Conservation (phyloP, 2,888 invertebrate species). For the Ceraclea dissimilis region DNA sequence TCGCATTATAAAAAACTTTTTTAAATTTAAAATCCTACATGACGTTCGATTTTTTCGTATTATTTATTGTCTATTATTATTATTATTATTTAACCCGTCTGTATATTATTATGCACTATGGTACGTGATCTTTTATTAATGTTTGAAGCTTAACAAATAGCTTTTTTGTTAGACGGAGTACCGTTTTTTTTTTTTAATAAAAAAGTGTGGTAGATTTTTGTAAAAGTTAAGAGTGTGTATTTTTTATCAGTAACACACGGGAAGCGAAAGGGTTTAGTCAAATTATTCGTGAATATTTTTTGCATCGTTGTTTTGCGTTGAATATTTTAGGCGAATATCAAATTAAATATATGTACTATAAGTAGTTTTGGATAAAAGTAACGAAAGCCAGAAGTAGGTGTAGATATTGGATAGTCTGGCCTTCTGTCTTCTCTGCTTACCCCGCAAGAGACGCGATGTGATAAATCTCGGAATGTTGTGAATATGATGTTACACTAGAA, state of each 20-base stretch:
- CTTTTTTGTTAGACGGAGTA: constrained; percentile 14
- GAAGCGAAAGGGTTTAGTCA: constrained; percentile 15
- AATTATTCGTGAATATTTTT: neutral
- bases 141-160: constrained; percentile 21
- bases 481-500: too few relatives aligned
- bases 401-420: too few relatives aligned
- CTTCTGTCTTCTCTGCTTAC: too few relatives aligned
- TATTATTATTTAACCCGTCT: constrained; percentile 19
- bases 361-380: too few relatives aligned
- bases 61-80: neutral
- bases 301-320: too few relatives aligned
- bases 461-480: too few relatives aligned
- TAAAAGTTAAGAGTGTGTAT: constrained; percentile 21
- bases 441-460: too few relatives aligned
- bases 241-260: constrained; percentile 20
- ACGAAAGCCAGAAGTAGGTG: too few relatives aligned
- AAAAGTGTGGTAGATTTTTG: constrained; percentile 24
- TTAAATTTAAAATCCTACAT: constrained; percentile 20
- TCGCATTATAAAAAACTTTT: constrained; percentile 17
- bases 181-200: constrained; percentile 11
- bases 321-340: too few relatives aligned
- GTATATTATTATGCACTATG: neutral
- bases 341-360: too few relatives aligned
- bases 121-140: constrained; percentile 24
- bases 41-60: constrained; percentile 7